Conservation (phyloP, 2,888 invertebrate genomes). For the Drosophila picticornis region DNA sequence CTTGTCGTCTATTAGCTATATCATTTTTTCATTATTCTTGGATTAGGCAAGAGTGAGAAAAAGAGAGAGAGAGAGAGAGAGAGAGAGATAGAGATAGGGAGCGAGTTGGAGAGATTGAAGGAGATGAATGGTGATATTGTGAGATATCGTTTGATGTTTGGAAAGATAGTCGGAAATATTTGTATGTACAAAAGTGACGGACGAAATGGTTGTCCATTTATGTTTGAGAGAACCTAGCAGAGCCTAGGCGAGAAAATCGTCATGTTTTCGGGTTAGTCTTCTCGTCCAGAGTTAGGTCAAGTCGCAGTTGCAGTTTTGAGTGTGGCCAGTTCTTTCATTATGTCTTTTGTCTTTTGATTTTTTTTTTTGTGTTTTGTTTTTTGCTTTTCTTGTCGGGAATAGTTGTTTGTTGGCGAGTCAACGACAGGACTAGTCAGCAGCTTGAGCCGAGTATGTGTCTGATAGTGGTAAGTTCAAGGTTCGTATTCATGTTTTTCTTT, state of each 20-base stretch:
- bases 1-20: constrained; percentile 73
- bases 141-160: constrained; percentile 10
- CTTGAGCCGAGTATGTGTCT: constrained; percentile 70
- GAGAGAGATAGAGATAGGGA: constrained; percentile 16
- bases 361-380: constrained; percentile 1
- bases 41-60: constrained; percentile 42
- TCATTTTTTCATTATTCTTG: constrained; percentile 54
- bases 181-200: constrained; percentile 76
- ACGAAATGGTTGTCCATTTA: constrained; percentile 52
- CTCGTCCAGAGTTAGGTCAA: constrained; percentile 52
- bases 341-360: background rate
- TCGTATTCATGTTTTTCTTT: constrained; percentile 35
- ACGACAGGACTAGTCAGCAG: constrained; percentile 83
- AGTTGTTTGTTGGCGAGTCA: constrained; percentile 58
- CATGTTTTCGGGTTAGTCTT: constrained; percentile 35
- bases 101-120: constrained; percentile 25
- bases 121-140: background rate
- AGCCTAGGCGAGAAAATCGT: constrained; percentile 41
- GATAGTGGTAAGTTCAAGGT: constrained; percentile 53
- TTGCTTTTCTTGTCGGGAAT: constrained; percentile 18
- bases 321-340: constrained; percentile 29
- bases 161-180: constrained; percentile 54
- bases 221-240: constrained; percentile 22
- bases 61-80: constrained; percentile 13
- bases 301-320: constrained; percentile 38